A percentile compares a stretch with the other conserved stretches of the same genome.
Conservation (phyloP, 2,888 invertebrate species). For the Troides helena region DNA sequence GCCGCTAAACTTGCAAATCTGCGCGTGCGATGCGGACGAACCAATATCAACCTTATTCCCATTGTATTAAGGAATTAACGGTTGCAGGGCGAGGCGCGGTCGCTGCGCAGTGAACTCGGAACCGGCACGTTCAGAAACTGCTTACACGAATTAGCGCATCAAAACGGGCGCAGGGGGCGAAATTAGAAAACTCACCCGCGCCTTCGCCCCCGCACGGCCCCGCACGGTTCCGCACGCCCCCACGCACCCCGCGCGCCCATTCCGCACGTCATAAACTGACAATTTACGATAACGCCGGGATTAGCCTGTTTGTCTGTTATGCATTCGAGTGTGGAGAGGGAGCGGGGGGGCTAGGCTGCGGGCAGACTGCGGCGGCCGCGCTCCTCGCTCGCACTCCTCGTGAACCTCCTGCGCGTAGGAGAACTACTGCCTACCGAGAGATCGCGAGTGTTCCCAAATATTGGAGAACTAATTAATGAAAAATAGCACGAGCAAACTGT, state of each 20-base stretch:
- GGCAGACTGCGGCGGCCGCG: constrained; percentile 27
- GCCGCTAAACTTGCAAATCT: constrained; percentile 60
- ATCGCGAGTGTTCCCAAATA: too few relatives aligned
- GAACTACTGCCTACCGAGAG: too few relatives aligned
- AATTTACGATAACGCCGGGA: constrained; percentile 81
- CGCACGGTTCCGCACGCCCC: constrained; percentile 43
- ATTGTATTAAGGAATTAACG: constrained; percentile 10
- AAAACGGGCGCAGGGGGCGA: constrained; percentile 75
- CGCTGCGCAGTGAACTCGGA: constrained; percentile 71
- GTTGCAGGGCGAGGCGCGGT: constrained; percentile 44
- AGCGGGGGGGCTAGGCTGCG: constrained; percentile 38
- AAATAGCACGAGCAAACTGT: too few relatives aligned
- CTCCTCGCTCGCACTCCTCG: not conserved
- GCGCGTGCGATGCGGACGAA: constrained; percentile 19
- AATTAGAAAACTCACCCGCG: constrained; percentile 74
- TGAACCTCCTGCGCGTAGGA: too few relatives aligned
- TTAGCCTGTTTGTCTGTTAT: constrained; percentile 80
- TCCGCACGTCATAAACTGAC: constrained; percentile 82
- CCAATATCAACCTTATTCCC: constrained; percentile 45
- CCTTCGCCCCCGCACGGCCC: constrained; percentile 32
- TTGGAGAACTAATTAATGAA: too few relatives aligned
- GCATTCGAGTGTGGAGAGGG: constrained; percentile 55
- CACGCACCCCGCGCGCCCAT: constrained; percentile 59
- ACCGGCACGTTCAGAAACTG: constrained; percentile 79
- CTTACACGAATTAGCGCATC: constrained; percentile 81